phyloP scores from a whole-genome alignment of 2,797 vertebrate genomes.

The Distichodus sexfasciatus region DNA sequence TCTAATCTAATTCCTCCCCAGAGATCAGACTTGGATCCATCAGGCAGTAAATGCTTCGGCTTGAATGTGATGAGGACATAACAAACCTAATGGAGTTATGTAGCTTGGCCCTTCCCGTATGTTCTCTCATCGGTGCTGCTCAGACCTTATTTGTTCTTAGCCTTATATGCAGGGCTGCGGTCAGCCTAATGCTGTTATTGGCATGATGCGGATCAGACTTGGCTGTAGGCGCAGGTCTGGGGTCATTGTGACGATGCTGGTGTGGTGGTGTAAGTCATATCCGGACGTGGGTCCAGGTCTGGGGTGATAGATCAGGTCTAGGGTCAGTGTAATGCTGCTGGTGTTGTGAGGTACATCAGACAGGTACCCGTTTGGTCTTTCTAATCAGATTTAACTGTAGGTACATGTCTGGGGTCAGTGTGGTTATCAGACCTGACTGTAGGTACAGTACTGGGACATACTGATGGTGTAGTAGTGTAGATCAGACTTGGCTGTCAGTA shows the following conservation, averaged over 20 bases:
- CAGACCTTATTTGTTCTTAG: neutral
- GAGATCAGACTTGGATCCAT: conserved; percentile 14
- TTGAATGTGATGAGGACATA: conserved; percentile 36
- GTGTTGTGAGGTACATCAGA: too few species aligned
- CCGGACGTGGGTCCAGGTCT: too few species aligned
- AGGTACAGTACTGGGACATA: too few species aligned
- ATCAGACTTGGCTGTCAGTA: neutral
- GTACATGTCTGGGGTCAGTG: neutral
- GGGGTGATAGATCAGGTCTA: too few species aligned
- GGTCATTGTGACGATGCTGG: too few species aligned
- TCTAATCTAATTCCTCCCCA: conserved; percentile 33
- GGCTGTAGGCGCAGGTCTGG: neutral
- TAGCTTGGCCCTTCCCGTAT: neutral
- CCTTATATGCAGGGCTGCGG: neutral
- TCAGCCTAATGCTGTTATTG: neutral
- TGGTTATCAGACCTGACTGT: too few species aligned
- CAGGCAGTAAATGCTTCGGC: conserved; percentile 16
- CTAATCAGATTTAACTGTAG: neutral
- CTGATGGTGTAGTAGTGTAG: too few species aligned
- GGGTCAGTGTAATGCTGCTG: too few species aligned
- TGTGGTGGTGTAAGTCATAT: too few species aligned
- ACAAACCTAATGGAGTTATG: conserved; percentile 27
- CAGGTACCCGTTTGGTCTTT: too few species aligned
- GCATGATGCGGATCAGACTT: neutral
- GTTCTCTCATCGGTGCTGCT: neutral